Evolutionary conservation across 2,113 vertebrate species (phyloP).

Genomic region (Takifugu bimaculatus): DNA sequence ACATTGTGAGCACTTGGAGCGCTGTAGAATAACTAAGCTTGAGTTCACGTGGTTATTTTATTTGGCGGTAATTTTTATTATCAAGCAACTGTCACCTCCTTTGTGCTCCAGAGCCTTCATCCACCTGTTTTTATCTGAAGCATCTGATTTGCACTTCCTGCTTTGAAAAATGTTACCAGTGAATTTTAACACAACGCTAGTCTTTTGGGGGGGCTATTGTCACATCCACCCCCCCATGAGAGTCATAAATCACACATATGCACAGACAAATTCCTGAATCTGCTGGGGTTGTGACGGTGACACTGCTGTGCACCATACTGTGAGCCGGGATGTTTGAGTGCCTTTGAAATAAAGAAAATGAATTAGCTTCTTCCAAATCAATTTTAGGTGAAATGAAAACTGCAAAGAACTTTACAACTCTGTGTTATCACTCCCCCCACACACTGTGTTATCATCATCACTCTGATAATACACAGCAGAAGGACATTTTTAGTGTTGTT

Average conservation of each 20-base stretch:
- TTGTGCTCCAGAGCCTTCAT: slow-evolving; percentile 47
- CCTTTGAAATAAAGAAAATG: too few relatives aligned
- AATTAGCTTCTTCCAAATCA: neutral
- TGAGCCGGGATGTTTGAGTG: slow-evolving; percentile 4
- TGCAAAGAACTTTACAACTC: neutral
- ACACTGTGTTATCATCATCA: too few relatives aligned
- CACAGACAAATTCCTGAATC: slow-evolving; percentile 17
- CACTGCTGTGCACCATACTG: neutral
- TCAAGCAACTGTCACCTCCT: slow-evolving; percentile 70
- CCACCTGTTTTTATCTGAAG: slow-evolving; percentile 57
- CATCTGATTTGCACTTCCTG: slow-evolving; percentile 53
- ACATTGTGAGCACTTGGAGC: too few relatives aligned
- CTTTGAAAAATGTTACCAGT: slow-evolving; percentile 59
- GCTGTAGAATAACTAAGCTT: too few relatives aligned
- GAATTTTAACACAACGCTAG: slow-evolving; percentile 69
- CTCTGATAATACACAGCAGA: too few relatives aligned
- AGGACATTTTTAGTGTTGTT: too few relatives aligned
- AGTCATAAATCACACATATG: slow-evolving; percentile 26
- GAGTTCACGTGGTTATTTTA: slow-evolving; percentile 48
- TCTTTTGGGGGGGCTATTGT: slow-evolving; percentile 53
- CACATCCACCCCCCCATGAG: slow-evolving; percentile 42
- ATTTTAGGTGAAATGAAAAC: neutral
- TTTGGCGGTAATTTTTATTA: slow-evolving; percentile 27
- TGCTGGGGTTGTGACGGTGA: neutral
- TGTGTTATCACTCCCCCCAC: too few relatives aligned